A percentile compares a stretch with the other conserved stretches of the same genome.
These are phyloP conservation scores for Papilio gigon DNA, from an alignment of 2,888 invertebrate genomes.

Conservation along the genomic window DNA sequence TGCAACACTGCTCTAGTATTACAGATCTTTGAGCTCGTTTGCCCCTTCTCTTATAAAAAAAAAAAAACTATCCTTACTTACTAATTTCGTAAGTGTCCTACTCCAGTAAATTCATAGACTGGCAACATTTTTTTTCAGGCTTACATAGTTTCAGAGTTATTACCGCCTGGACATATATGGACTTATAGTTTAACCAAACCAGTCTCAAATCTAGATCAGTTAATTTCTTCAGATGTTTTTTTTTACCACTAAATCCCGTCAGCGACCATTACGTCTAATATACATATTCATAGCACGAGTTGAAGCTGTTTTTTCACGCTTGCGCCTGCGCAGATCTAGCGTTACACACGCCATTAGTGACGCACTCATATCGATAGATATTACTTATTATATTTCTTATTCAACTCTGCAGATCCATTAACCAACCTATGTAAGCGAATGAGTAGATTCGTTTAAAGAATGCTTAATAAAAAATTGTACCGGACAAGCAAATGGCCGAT, in stretches of 20 bases:
- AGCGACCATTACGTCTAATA: slow-evolving; percentile 28
- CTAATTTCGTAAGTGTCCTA: slow-evolving; percentile 16
- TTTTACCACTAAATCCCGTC: slow-evolving; percentile 37
- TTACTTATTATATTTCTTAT: neutral
- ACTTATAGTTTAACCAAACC: slow-evolving; percentile 25
- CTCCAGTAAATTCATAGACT: slow-evolving; percentile 4
- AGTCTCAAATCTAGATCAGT: slow-evolving; percentile 23
- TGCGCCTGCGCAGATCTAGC: slow-evolving; percentile 37
- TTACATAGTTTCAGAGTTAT: slow-evolving; percentile 8
- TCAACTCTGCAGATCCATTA: no score
- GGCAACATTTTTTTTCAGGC: slow-evolving; percentile 15
- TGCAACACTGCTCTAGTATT: no score
- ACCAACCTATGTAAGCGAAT: no score
- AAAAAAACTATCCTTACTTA: neutral
- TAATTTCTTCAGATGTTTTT: slow-evolving; percentile 38
- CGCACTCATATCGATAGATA: slow-evolving; percentile 26
- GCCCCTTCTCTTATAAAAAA: no score
- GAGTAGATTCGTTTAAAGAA: no score
- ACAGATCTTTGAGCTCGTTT: no score
- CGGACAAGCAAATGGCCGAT: no score
- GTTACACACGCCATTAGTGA: slow-evolving; percentile 36
- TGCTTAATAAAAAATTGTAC: no score
- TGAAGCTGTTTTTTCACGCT: slow-evolving; percentile 36
- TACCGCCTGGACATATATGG: slow-evolving; percentile 29
- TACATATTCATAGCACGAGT: slow-evolving; percentile 37